Percentiles rank a stretch among this genome's conserved stretches.
phyloP scores from a whole-genome alignment of 2,797 vertebrate genomes.

The Malurus splendens region DNA sequence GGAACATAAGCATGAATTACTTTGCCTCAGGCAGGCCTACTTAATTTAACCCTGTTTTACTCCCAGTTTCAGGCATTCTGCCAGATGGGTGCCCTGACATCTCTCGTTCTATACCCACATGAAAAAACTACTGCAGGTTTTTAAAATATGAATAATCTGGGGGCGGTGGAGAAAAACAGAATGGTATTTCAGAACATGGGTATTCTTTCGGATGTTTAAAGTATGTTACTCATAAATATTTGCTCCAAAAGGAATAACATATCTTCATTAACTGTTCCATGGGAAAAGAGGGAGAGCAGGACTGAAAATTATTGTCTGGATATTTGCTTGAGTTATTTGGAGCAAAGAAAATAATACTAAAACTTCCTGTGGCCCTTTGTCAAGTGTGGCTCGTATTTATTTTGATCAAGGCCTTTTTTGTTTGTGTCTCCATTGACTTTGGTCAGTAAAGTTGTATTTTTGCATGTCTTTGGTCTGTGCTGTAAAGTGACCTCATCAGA shows the following conservation, averaged over 20 bases:
- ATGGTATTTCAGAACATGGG: background rate
- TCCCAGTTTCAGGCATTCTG: background rate
- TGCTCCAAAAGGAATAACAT: background rate
- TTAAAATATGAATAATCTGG: background rate
- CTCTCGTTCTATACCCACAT: background rate
- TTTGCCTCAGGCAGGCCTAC: background rate
- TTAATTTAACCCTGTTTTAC: background rate
- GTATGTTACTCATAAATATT: background rate
- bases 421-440: background rate
- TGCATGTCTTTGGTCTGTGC: background rate
- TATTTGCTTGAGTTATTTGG: background rate
- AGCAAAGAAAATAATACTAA: background rate
- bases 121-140: background rate
- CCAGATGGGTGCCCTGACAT: background rate
- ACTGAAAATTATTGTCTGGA: background rate
- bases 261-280: background rate
- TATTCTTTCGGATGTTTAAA: background rate
- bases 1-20: background rate
- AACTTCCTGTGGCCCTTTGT: background rate
- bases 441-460: background rate
- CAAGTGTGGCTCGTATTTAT: background rate
- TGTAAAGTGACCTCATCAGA: background rate
- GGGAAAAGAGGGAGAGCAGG: background rate
- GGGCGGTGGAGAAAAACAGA: background rate
- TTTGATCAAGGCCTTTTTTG: background rate